Conservation (phyloP, 2,888 invertebrate species). For the Rutpela maculata region DNA sequence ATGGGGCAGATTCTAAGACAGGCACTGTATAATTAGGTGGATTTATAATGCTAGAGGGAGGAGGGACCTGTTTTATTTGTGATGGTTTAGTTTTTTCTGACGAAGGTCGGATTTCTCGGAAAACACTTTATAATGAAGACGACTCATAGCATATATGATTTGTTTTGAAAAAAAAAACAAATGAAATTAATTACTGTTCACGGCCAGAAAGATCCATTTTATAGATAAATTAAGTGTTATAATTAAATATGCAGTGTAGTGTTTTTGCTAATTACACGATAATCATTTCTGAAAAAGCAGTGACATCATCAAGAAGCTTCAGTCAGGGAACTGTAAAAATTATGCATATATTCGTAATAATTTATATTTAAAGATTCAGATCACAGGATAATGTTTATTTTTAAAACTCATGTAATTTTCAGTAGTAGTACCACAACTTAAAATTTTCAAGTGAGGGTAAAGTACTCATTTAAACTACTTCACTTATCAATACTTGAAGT, state of each 20-base stretch:
- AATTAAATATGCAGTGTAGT: constrained; percentile 28
- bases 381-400: neutral
- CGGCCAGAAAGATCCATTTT: constrained; percentile 27
- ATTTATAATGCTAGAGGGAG: constrained; percentile 6
- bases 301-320: neutral
- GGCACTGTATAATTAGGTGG: constrained; percentile 7
- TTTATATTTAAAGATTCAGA: neutral
- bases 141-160: neutral
- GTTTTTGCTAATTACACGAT: constrained; percentile 14
- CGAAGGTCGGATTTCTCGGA: constrained; percentile 34
- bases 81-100: constrained; percentile 19
- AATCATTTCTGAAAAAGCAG: neutral
- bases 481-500: too few relatives aligned
- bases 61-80: constrained; percentile 27
- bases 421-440: too few relatives aligned
- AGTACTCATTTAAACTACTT: too few relatives aligned
- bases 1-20: constrained; percentile 32
- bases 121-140: constrained; percentile 1
- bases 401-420: too few relatives aligned
- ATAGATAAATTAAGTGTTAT: constrained; percentile 26
- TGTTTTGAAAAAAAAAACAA: constrained; percentile 30
- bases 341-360: neutral
- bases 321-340: constrained; percentile 3
- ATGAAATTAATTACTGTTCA: constrained; percentile 29
- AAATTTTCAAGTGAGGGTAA: too few relatives aligned